Base-by-base conservation (phyloP, 2,113 vertebrate genomes). In the Heterocephalus glaber region DNA sequence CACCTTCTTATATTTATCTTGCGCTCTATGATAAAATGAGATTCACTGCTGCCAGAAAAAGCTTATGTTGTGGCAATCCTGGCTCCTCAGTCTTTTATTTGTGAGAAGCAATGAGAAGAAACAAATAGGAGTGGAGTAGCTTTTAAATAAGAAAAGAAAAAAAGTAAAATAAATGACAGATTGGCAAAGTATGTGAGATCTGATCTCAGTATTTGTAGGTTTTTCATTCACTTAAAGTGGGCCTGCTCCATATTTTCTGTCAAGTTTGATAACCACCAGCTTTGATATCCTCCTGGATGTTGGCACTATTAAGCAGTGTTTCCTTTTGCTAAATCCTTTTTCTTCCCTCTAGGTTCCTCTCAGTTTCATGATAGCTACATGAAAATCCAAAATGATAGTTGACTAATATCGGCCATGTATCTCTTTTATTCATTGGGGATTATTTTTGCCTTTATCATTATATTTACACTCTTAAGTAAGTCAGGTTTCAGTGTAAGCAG, bases 81-180 rank as follows among this genome's bases (percentile, higher is more conserved):
- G 80, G 72, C 11, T 74, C n/a, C 30, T 86, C 54, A 14, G 44
- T 52, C 26, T 72, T 92, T 94, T 58, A 74, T 86, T 91, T 90
- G 44, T 87, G n/a, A 94, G 70, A 76, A 81, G 54, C 65, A 91
- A 11, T 44, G 54, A 61, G 44, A 92, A 95, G 89, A 96, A 86
- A 61, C 72, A 80, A 89, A 66, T 20, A 89, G 58, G 85, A 92
- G 44, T 77, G 24, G 47, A 87, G 7, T 74, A 95, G 22, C 11
- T 49, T 52, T 95, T 93, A 77, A 91, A 76, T 12, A 60, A 35
- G 26, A 58, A 84, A 41, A 20, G 58, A 44, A 63, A 30, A 52
- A 35, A 65, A 49, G 19, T 5, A 79, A 17, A 38, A 44, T 8
- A 44, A 68, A 61, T 68, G 54, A 84, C 38, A 77, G 87, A n/a